Evolutionary conservation across 2,797 vertebrate genomes (phyloP), one percentile per base, ranked within the genome.

Genomic region (Cygnus olor): DNA sequence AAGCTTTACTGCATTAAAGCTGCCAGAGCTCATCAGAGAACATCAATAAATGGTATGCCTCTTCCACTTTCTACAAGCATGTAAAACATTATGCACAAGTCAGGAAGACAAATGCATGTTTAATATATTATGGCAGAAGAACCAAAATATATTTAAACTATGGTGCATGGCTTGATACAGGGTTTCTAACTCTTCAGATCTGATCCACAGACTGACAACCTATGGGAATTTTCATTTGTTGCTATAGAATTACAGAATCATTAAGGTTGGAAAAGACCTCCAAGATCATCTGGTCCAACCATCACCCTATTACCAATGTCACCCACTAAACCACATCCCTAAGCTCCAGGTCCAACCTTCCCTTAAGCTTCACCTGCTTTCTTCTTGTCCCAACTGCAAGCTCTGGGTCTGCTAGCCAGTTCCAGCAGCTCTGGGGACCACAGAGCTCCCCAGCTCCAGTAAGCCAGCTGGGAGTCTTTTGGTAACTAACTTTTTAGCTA

Each of bases 11-110:
- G 68, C 45, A 66, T 70, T 72, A 85, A 94, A 80, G 79, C 74
- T 92, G 88, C 69, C 56, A 72, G 91, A 95, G 85, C 63, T 61
- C 60, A 88, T 95, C 85, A 58, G 78, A 77, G 49, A 86, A 38
- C 86, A 91, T 83, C 64, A 94, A 78, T 95, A 87, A 90, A 85
- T 85, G 4, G 95, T 65, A 64, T 10, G 83, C 38, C 34, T 73
- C 58, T 47, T 74, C 45, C 32, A 51, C 58, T 81, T 95, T 70
- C 87, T 47, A 9, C 56, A 77, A 84, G 76, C 72, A 73, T 2
- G 1, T 61, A 80, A 89, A 93, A 42, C 44, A 65, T 82, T 64
- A 94, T 1, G 4, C 21, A 65, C 63, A 76, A 86, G 90, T 71
- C 74, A 94, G 77, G 68, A 74, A 93, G 87, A 91, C 10, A 88